Base-by-base conservation (phyloP, 2,888 invertebrate species). In the Leptinotarsa juncta region DNA sequence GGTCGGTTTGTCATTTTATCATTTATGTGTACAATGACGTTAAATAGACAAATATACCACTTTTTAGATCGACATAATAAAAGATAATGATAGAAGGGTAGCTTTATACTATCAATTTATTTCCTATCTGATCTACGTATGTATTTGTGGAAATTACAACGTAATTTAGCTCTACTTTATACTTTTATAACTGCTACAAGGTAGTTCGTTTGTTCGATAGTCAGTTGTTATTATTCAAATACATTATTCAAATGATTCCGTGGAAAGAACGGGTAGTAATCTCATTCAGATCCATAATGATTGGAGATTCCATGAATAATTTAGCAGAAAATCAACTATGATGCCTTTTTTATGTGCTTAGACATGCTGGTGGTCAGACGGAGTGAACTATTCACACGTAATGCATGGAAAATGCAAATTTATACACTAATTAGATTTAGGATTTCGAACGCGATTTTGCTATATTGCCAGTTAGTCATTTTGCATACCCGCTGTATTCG, bases 71-170 rank as follows among this genome's bases (percentile, higher is more conserved):
- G 67, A 50, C 65, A 75, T 76, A 79, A 79, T 78, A 70, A 73
- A 70, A 72, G 55, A 75, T 79, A 79, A 79, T 78, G 78, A 80
- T 74, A 76, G 80, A 81, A 80, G 80, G 79, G 80, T 79, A 78
- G 78, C 78, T 76, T 68, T 77, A 77, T 57, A 78, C 81, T 78
- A 82, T 83, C 82, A 83, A 83, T 82, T 83, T 78, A 70, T 72
- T 66, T 70, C 74, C 68, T 82, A 82, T 83, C 83, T 82, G 82
- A 83, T 82, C 80, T 79, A 83, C 81, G 80, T 82, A 80, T 81
- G 81, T 81, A 78, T 82, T 81, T 81, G 81, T 81, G 75, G 75
- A 81, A 82, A 82, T 82, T 82, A 81, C 79, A 77, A 76, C 72
- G 78, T 80, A 82, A 83, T 83, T 81, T 82, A 78, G 62, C 67